phyloP scores from a whole-genome alignment of 2,797 vertebrate genomes.

The Takifugu ocellatus region DNA sequence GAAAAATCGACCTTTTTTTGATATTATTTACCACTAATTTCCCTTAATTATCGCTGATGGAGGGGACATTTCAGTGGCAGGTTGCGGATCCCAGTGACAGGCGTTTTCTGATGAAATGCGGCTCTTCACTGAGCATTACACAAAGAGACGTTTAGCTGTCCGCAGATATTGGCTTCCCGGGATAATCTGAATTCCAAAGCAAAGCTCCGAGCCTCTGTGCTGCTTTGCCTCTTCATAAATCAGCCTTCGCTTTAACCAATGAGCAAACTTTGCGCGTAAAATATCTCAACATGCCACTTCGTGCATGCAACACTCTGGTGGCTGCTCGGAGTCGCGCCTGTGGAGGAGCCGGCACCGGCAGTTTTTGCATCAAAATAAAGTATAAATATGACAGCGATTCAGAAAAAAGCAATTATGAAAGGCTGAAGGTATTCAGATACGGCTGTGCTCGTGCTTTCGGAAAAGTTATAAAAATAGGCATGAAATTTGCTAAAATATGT shows the following conservation, averaged over 20 bases:
- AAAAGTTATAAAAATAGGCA: too few species aligned
- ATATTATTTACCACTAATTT: background rate
- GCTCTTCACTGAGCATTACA: constrained; percentile 31
- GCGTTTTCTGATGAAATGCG: constrained; percentile 36
- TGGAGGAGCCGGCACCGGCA: constrained; percentile 5
- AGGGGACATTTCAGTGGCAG: constrained; percentile 21
- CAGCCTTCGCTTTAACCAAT: constrained; percentile 40
- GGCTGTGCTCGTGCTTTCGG: too few species aligned
- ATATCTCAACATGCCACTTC: constrained; percentile 43
- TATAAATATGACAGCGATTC: constrained; percentile 9
- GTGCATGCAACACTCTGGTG: constrained; percentile 41
- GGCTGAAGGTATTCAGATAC: too few species aligned
- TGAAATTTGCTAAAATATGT: too few species aligned
- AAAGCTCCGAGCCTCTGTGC: constrained; percentile 36
- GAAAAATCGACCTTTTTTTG: background rate
- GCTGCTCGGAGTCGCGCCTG: constrained; percentile 19
- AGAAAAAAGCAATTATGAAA: constrained; percentile 11
- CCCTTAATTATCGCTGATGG: background rate
- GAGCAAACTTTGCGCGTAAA: constrained; percentile 41
- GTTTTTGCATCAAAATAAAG: constrained; percentile 1
- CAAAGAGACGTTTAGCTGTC: constrained; percentile 37
- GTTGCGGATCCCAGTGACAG: constrained; percentile 27
- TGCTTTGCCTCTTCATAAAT: constrained; percentile 45
- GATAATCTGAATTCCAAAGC: constrained; percentile 54
- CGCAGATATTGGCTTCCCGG: constrained; percentile 38